Evolutionary conservation across 2,113 vertebrate genomes (phyloP), one percentile per base, ranked within the genome.

Genomic region (Taurulus bubalis): DNA sequence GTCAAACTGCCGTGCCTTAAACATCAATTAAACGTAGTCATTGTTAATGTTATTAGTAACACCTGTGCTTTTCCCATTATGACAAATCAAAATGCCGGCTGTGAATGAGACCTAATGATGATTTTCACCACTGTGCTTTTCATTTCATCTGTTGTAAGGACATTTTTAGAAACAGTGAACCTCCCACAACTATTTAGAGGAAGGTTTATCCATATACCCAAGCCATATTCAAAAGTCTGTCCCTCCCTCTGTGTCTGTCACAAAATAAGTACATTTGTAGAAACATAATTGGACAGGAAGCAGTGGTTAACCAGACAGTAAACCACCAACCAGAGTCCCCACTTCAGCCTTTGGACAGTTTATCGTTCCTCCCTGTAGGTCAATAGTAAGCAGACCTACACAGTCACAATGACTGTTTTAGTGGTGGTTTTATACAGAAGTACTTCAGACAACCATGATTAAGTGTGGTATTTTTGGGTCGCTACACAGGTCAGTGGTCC

Each of bases 361-460:
- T 45, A 24, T 51, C 1, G 8, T 69, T 71, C 72, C 63, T 73
- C 71, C 16, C 74, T 45, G 32, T 62, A 32, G 38, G 71, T 38
- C 72, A 78, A 15, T 36, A 62, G n/a, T 49, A 45, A 77, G 67
- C 73, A 83, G 64, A 75, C 65, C 53, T 55, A 5, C 71, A 64
- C 20, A 72, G 62, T 75, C 73, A 64, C 68, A 76, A 34, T 79
- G 71, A 82, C 16, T 59, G 75, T 88, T 89, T 88, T 40, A 84
- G 85, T 85, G 6, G 86, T 82, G 91, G 81, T 90, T 93, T 93
- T 75, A 63, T 79, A 72, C 55, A 66, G 58, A 85, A 85, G 72
- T 51, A 60, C 58, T 89, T 76, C 53, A 81, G 89, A 85, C 73
- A 90, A 32, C 86, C 62, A 78, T 78, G 72, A 84, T 91, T 85